phyloP scores from a whole-genome alignment of 2,797 vertebrate genomes.

The Myotis findleyi region DNA sequence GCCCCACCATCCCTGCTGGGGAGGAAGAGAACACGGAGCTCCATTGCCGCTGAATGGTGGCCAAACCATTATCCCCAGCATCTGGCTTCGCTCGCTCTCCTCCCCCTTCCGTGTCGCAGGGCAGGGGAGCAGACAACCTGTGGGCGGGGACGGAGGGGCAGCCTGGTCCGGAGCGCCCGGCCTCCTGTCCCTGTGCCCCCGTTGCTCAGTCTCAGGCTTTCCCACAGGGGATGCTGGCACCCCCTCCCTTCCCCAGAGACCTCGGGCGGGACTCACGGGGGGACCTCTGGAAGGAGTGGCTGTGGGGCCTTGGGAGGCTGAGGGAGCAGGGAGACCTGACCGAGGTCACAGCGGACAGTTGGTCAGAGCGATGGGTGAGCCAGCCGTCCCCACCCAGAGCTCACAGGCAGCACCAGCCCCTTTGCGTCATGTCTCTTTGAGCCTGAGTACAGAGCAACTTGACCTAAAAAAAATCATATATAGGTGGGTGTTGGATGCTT shows the following conservation, averaged over 20 bases:
- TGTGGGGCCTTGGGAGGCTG: background rate
- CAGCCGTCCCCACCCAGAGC: background rate
- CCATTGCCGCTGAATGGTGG: background rate
- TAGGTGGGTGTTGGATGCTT: constrained; percentile 17
- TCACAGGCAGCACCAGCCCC: background rate
- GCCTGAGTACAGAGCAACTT: constrained; percentile 23
- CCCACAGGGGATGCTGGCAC: background rate
- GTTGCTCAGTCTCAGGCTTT: background rate
- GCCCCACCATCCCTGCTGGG: background rate
- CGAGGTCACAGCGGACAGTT: background rate
- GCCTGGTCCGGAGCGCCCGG: background rate
- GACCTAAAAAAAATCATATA: constrained; percentile 38
- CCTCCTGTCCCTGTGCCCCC: background rate
- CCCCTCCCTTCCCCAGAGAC: constrained; percentile 3
- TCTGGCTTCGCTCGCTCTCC: background rate
- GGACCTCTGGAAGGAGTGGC: background rate
- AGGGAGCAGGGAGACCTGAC: background rate
- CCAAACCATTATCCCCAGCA: background rate
- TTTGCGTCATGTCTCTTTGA: background rate
- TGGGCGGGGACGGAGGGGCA: background rate
- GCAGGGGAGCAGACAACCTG: background rate
- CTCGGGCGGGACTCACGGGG: background rate
- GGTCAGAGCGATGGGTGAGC: too few species aligned
- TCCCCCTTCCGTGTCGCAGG: background rate
- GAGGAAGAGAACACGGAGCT: background rate